A percentile compares a stretch with the other conserved stretches of the same genome.
These are phyloP conservation scores for Eulemur rubriventer DNA, from an alignment of 2,797 vertebrate genomes.

Conservation along the genomic window DNA sequence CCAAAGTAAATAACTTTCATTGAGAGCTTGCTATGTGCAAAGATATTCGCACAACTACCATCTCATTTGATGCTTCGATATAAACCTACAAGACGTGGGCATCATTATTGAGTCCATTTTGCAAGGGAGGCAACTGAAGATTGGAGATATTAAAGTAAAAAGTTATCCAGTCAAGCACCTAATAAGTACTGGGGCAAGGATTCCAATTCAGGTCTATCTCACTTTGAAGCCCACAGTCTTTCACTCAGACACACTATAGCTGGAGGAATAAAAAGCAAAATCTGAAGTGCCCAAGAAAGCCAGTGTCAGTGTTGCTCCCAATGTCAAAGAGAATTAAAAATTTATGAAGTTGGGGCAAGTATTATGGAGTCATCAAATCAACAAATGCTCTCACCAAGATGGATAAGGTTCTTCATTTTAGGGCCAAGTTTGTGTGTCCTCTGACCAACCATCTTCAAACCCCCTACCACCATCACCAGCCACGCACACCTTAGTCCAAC, in stretches of 20 bases:
- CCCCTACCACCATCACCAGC: neutral
- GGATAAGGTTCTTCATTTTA: neutral
- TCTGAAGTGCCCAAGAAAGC: neutral
- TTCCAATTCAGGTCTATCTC: neutral
- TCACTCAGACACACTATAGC: neutral
- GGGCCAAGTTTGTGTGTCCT: too few relatives aligned
- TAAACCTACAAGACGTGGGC: neutral
- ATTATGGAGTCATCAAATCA: neutral
- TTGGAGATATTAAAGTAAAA: neutral
- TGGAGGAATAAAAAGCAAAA: neutral
- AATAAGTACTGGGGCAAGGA: neutral
- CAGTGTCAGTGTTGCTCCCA: neutral
- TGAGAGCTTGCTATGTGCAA: neutral
- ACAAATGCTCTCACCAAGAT: neutral
- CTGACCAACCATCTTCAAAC: neutral
- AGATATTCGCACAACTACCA: neutral
- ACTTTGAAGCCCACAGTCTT: neutral
- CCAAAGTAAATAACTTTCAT: neutral
- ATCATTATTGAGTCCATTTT: neutral
- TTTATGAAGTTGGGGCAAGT: neutral
- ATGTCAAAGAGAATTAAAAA: neutral
- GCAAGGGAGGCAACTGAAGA: neutral
- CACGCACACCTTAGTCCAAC: rapidly evolving
- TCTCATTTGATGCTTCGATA: neutral
- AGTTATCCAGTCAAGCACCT: neutral